A percentile compares a stretch with the other conserved stretches of the same genome.
These are phyloP conservation scores for Elephantulus edwardii DNA, from an alignment of 2,113 vertebrate genomes.

Conservation along the genomic window DNA sequence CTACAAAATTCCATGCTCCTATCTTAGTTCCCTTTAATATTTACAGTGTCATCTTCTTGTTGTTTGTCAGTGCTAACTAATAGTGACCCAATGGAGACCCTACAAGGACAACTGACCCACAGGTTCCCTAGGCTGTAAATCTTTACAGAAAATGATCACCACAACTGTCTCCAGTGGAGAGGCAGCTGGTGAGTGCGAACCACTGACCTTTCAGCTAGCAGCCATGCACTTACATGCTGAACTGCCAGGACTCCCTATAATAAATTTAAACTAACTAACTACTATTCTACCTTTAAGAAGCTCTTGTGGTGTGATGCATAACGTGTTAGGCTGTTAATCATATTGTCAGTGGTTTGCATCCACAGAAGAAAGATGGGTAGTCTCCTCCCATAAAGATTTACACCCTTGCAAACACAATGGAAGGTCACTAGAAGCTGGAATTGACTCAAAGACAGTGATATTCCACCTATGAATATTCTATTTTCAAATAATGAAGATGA, in stretches of 20 bases:
- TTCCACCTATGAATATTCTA: not conserved
- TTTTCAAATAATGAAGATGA: not conserved
- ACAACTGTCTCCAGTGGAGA: not conserved
- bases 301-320: not conserved
- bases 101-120: not conserved
- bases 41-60: not conserved
- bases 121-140: not conserved
- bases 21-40: not conserved
- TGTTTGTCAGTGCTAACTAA: not conserved
- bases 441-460: not conserved
- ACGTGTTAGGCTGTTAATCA: not conserved
- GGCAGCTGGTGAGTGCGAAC: not conserved
- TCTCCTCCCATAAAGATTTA: too few relatives aligned
- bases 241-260: not conserved
- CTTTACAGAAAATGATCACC: not conserved
- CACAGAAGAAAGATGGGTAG: not conserved
- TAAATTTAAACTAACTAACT: conserved; percentile 2
- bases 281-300: not conserved
- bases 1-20: not conserved
- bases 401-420: too few relatives aligned
- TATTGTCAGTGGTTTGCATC: not conserved
- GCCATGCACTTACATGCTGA: not conserved
- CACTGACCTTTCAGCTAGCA: not conserved
- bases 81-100: not conserved
- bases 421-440: not conserved